Percentiles rank a stretch among this genome's conserved stretches.
These are phyloP conservation scores for Intellagama lesueurii DNA, from an alignment of 2,797 vertebrate species.

Conservation along the genomic window DNA sequence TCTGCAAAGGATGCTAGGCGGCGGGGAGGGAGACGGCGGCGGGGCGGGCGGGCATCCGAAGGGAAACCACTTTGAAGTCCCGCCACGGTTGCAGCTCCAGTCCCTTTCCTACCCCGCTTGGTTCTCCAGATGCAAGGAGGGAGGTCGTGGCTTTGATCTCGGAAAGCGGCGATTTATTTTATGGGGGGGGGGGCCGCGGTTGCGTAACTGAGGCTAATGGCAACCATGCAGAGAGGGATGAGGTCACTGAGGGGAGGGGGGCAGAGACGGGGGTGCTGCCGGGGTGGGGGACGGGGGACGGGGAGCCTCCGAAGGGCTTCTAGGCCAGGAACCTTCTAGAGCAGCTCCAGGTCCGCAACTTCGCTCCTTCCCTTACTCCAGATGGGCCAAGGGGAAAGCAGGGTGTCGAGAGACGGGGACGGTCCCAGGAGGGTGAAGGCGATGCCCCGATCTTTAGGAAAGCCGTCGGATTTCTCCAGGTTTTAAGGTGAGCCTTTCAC, in stretches of 20 bases:
- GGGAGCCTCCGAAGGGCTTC: background rate
- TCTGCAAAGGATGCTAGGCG: background rate
- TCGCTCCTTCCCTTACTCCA: too few relatives aligned
- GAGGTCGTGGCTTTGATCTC: conserved; percentile 78
- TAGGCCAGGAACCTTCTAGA: background rate
- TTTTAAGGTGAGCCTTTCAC: too few relatives aligned
- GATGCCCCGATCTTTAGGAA: background rate
- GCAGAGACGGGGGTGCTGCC: background rate
- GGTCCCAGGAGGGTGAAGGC: too few relatives aligned
- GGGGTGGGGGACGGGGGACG: background rate
- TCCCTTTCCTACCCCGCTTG: conserved; percentile 46
- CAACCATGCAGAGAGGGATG: conserved; percentile 59
- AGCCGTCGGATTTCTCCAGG: too few relatives aligned
- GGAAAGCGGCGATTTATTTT: conserved; percentile 67
- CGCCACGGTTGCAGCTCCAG: conserved; percentile 56
- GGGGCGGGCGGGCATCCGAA: conserved; percentile 19
- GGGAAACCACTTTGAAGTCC: conserved; percentile 61
- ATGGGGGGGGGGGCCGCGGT: conserved; percentile 54
- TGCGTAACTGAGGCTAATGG: conserved; percentile 62
- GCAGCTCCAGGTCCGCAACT: background rate
- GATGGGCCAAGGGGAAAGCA: background rate
- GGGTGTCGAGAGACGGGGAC: background rate
- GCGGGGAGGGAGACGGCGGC: background rate
- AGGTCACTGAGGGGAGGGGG: conserved; percentile 49
- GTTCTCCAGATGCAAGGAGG: conserved; percentile 71